Base-by-base conservation (phyloP, 2,888 invertebrate genomes). In the Fragum whitleyi region DNA sequence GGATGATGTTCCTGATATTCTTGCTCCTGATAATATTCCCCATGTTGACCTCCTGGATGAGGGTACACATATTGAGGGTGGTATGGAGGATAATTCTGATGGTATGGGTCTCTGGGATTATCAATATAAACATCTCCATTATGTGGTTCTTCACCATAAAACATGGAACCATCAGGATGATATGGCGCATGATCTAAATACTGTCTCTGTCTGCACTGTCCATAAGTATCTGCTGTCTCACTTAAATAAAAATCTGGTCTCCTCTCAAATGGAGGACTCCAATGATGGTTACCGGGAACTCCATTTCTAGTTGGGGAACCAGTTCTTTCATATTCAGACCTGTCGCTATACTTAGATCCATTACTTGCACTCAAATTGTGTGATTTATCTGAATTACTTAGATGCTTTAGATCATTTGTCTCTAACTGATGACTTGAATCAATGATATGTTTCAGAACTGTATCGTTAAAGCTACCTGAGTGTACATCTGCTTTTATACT, bases 401-500 rank as follows among this genome's bases (percentile, higher is more conserved):
- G n/a, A 47, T 47, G 7, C 47, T 9, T 19, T 47, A 9, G 7
- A 47, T 5, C 14, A 47, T 5, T 47, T 9, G 47, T n/a, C 14
- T n/a, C 47, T 47, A 9, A 9, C 9, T 36, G 32, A 9, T 6
- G 9, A 3, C 9, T 36, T 36, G 32, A 36, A 36, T 36, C 32
- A 36, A 9, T 36, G 3, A 36, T 6, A 36, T 36, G 9, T 6
- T 9, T 36, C 9, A 36, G 9, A 6, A 36, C 32, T 36, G 32
- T 36, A 6, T 47, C 47, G 3, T 23, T n/a, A 57, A 57, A 26
- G 14, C 57, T 57, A 11, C 2, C 65, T 11, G 39, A 19, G 14
- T 65, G 65, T 19, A 65, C 65, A 21, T 42, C 65, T 32, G 65
- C 65, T 23, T 39, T n/a, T 65, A 42, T 42, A 65, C 42, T 42